A percentile compares a stretch with the other conserved stretches of the same genome.
Evolutionary conservation across 2,888 invertebrate species (phyloP).

Genomic region (Alloplasta piceator): DNA sequence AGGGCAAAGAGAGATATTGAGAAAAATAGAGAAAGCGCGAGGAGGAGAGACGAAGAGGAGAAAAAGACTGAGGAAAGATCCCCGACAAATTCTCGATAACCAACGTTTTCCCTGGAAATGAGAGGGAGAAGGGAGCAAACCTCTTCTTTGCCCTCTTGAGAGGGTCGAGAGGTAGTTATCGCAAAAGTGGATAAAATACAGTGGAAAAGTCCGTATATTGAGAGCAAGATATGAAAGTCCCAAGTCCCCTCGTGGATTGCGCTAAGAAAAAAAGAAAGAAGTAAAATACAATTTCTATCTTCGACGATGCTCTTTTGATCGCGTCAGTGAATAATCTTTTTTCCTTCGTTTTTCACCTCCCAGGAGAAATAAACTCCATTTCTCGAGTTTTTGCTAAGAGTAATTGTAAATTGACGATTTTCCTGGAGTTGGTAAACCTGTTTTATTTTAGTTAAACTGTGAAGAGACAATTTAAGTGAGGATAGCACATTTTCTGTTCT

Average conservation of each 20-base stretch:
- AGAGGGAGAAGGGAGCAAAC: slow-evolving; percentile 24
- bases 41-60: neutral
- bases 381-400: too few relatives aligned
- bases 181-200: slow-evolving; percentile 37
- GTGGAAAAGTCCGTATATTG: slow-evolving; percentile 19
- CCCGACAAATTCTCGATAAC: slow-evolving; percentile 61
- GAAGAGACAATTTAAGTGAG: too few relatives aligned
- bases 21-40: slow-evolving; percentile 31
- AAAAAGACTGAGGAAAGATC: slow-evolving; percentile 39
- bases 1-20: slow-evolving; percentile 34
- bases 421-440: too few relatives aligned
- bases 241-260: neutral
- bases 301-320: neutral
- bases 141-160: slow-evolving; percentile 38
- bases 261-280: neutral
- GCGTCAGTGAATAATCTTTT: neutral
- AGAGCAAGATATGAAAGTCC: slow-evolving; percentile 5
- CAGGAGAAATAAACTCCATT: neutral
- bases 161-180: slow-evolving; percentile 38
- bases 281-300: neutral
- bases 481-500: too few relatives aligned
- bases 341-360: neutral
- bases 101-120: slow-evolving; percentile 37
- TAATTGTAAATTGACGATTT: too few relatives aligned
- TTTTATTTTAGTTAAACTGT: too few relatives aligned